A percentile compares a stretch with the other conserved stretches of the same genome.
Conservation (phyloP, 2,797 vertebrate species). For the Sebastes trivittatus region DNA sequence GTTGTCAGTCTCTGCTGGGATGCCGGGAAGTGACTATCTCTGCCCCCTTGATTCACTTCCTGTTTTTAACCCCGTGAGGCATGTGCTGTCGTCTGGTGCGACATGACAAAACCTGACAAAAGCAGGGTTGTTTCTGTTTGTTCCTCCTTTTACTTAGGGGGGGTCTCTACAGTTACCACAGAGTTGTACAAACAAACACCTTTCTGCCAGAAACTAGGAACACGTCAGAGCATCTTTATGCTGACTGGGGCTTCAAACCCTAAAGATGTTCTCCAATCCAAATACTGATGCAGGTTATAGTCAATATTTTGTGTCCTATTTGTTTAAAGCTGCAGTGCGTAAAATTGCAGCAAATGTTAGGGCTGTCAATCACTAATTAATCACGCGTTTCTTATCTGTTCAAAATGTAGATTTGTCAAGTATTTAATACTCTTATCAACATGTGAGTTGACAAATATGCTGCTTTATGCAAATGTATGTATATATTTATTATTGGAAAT, state of each 20-base stretch:
- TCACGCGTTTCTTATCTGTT: too few species aligned
- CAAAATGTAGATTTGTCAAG: too few species aligned
- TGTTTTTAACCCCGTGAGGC: conserved; percentile 18
- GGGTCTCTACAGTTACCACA: neutral
- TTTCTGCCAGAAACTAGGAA: neutral
- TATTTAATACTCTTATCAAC: too few species aligned
- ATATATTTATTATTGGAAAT: too few species aligned
- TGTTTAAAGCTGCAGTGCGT: neutral
- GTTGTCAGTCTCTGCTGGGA: neutral
- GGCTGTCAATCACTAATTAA: too few species aligned
- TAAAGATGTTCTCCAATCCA: neutral
- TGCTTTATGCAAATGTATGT: too few species aligned
- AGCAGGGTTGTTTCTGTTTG: neutral
- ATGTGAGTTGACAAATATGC: too few species aligned
- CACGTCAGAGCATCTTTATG: too few species aligned
- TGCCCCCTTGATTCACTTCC: conserved; percentile 36
- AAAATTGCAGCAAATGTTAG: too few species aligned
- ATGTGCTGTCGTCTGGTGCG: neutral
- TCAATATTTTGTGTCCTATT: neutral
- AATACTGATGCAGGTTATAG: neutral
- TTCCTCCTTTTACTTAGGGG: too few species aligned
- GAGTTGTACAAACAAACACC: neutral
- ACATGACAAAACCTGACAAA: neutral
- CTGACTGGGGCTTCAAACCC: too few species aligned
- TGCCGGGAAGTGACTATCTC: conserved; percentile 5